phyloP scores from a whole-genome alignment of 2,113 vertebrate genomes.

The Engystomops pustulosus region DNA sequence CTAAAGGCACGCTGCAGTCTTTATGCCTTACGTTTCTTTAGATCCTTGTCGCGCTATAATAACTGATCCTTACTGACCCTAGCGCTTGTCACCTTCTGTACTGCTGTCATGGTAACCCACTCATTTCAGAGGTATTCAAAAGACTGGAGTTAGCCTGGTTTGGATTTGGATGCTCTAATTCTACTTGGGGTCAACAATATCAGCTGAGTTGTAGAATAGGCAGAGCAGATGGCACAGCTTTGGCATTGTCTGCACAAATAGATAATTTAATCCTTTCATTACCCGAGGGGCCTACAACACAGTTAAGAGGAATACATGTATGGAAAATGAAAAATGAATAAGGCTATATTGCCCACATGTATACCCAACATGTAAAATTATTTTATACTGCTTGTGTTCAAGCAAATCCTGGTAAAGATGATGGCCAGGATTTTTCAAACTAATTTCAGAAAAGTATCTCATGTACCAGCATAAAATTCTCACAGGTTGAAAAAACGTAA shows the following conservation, averaged over 20 bases:
- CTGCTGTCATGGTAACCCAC: slow-evolving; percentile 61
- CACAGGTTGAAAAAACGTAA: too few species aligned
- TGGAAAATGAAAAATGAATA: slow-evolving; percentile 8
- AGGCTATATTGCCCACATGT: slow-evolving; percentile 5
- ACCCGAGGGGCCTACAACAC: slow-evolving; percentile 57
- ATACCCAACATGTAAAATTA: background rate
- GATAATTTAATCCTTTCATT: slow-evolving; percentile 59
- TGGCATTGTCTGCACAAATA: slow-evolving; percentile 54
- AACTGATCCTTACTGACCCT: slow-evolving; percentile 49
- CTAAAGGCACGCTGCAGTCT: slow-evolving; percentile 13
- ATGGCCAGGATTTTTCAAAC: too few species aligned
- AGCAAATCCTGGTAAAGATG: too few species aligned
- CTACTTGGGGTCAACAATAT: slow-evolving; percentile 58
- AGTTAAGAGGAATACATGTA: slow-evolving; percentile 48
- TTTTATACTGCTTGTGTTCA: background rate
- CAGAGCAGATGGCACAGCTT: slow-evolving; percentile 60
- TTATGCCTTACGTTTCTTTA: slow-evolving; percentile 45
- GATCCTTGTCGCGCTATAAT: slow-evolving; percentile 53
- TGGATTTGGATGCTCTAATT: slow-evolving; percentile 54
- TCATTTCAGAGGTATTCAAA: slow-evolving; percentile 46
- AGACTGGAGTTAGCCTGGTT: slow-evolving; percentile 39
- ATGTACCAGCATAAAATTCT: too few species aligned
- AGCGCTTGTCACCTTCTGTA: slow-evolving; percentile 51
- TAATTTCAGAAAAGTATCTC: too few species aligned
- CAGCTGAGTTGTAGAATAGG: slow-evolving; percentile 57